Evolutionary conservation across 2,888 invertebrate genomes (phyloP).

Genomic region (Actias luna): DNA sequence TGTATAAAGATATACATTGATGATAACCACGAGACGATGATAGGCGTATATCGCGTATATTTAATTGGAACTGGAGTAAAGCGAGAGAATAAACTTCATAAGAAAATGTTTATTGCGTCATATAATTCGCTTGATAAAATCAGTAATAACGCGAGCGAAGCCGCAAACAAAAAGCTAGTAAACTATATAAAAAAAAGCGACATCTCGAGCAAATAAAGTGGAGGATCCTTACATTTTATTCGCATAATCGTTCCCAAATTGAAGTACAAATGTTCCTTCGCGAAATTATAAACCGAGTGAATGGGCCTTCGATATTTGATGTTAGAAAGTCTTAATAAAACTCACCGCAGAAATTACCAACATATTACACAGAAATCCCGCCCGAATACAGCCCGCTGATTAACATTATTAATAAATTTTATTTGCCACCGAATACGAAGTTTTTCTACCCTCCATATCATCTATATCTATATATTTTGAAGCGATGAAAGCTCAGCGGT

Average conservation of each 20-base stretch:
- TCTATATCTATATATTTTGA: too few relatives aligned
- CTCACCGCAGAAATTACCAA: background rate
- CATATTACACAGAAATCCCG: background rate
- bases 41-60: too few relatives aligned
- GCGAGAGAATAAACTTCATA: too few relatives aligned
- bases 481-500: too few relatives aligned
- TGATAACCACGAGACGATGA: too few relatives aligned
- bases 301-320: constrained; percentile 1
- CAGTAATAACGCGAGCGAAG: too few relatives aligned
- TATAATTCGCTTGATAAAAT: too few relatives aligned
- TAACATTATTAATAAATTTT: constrained; percentile 2
- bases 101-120: too few relatives aligned
- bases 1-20: too few relatives aligned
- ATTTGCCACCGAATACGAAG: background rate
- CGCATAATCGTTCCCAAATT: constrained; percentile 1
- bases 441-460: constrained; percentile 1
- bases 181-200: background rate
- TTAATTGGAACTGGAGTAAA: too few relatives aligned
- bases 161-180: background rate
- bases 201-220: background rate
- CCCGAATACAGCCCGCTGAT: constrained; percentile 4
- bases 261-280: background rate
- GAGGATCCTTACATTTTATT: constrained; percentile 2
- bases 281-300: constrained; percentile 2
- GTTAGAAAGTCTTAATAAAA: constrained; percentile 1